Evolutionary conservation across 2,113 vertebrate species (phyloP).

Genomic region (Steatornis caripensis): DNA sequence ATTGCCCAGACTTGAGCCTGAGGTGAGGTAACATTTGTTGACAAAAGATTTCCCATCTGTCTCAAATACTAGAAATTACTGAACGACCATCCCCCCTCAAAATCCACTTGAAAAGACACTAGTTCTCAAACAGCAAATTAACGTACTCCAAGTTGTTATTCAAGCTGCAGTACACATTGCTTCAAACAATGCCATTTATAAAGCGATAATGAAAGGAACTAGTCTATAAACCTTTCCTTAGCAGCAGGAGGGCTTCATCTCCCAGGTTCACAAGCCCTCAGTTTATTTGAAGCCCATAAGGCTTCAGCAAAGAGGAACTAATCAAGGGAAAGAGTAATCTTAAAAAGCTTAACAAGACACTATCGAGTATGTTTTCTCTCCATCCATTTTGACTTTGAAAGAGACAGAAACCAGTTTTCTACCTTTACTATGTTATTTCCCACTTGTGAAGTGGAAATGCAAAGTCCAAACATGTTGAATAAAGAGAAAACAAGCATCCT

Average conservation of each 20-base stretch:
- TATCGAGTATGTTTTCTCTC: neutral
- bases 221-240: constrained; percentile 63
- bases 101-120: neutral
- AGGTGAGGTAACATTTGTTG: neutral
- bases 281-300: constrained; percentile 40
- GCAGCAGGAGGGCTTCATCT: constrained; percentile 26
- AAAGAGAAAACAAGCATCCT: neutral
- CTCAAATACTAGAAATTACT: neutral
- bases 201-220: constrained; percentile 59
- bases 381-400: neutral
- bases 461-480: neutral
- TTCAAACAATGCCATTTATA: constrained; percentile 54
- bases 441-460: neutral
- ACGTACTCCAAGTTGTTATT: neutral
- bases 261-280: constrained; percentile 9
- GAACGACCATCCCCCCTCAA: neutral
- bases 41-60: neutral
- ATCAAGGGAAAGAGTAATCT: neutral
- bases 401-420: neutral
- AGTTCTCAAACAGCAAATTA: neutral
- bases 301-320: constrained; percentile 25
- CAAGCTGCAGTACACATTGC: neutral
- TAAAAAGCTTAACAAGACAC: constrained; percentile 13
- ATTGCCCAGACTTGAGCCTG: neutral
- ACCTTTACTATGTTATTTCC: neutral